These are phyloP conservation scores for Semicossyphus pulcher DNA, from an alignment of 2,113 vertebrate genomes.

Conservation along the genomic window DNA sequence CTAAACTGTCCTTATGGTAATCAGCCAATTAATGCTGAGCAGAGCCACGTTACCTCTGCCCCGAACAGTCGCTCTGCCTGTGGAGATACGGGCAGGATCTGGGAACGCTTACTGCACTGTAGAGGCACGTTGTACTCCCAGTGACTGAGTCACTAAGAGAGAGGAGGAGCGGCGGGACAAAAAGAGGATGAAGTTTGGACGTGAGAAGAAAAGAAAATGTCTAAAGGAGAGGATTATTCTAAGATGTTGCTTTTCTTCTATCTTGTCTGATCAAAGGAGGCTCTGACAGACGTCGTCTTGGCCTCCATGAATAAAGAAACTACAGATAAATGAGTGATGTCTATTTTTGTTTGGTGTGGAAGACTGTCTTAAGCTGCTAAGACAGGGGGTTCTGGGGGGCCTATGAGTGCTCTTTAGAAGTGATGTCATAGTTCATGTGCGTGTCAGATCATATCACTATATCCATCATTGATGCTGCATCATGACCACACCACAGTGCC, in stretches of 20 bases:
- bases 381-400: constrained; percentile 17
- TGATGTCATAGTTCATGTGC: constrained; percentile 37
- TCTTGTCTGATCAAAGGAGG: constrained; percentile 34
- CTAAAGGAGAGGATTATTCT: constrained; percentile 28
- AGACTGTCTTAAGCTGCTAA: constrained; percentile 10
- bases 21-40: constrained; percentile 81
- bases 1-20: constrained; percentile 83
- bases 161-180: not conserved
- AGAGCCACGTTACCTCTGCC: constrained; percentile 69
- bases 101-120: constrained; percentile 29
- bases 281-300: constrained; percentile 34
- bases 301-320: constrained; percentile 39
- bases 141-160: not conserved
- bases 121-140: not conserved
- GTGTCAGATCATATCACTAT: constrained; percentile 50
- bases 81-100: constrained; percentile 41
- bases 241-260: constrained; percentile 29
- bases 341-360: constrained; percentile 34
- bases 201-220: not conserved
- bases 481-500: constrained; percentile 48
- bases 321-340: constrained; percentile 61
- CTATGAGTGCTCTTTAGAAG: no score
- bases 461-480: constrained; percentile 38
- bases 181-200: constrained; percentile 1
- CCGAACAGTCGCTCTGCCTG: constrained; percentile 64